phyloP scores from a whole-genome alignment of 92 coral and sea anemone genomes.

The Porites evermanni region DNA sequence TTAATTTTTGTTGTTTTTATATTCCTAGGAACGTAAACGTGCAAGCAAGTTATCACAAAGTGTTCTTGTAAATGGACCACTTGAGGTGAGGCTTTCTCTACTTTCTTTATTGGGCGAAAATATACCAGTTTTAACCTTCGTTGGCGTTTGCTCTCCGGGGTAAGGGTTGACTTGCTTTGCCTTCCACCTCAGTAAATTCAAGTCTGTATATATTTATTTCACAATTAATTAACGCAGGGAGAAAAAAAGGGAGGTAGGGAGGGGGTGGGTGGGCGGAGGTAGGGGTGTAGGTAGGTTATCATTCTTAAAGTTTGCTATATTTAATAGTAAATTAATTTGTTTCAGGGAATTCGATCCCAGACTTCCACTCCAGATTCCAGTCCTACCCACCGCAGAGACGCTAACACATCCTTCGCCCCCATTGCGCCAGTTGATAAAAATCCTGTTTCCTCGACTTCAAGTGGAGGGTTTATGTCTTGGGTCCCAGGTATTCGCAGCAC shows the following conservation, averaged over 20 bases:
- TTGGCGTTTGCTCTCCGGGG: neutral
- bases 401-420: slow-evolving; percentile 25
- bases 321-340: neutral
- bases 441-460: slow-evolving; percentile 52
- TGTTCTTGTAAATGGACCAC: slow-evolving; percentile 69
- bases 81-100: slow-evolving; percentile 64
- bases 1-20: neutral
- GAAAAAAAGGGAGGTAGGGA: too few species aligned
- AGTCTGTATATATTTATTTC: too few species aligned
- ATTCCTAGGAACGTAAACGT: slow-evolving; percentile 76
- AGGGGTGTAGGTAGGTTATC: too few species aligned
- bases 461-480: slow-evolving; percentile 96
- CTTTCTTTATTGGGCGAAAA: neutral
- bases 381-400: slow-evolving; percentile 68
- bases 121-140: neutral
- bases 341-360: slow-evolving; percentile 83
- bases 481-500: slow-evolving; percentile 78
- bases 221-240: too few species aligned
- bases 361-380: slow-evolving; percentile 86
- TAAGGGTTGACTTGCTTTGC: too few species aligned
- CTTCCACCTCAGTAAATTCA: too few species aligned
- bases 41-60: slow-evolving; percentile 61
- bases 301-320: too few species aligned
- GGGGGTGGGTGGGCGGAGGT: too few species aligned
- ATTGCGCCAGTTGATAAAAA: slow-evolving; percentile 61